phyloP scores from a whole-genome alignment of 2,113 vertebrate species.

The Oreotragus oreotragus region DNA sequence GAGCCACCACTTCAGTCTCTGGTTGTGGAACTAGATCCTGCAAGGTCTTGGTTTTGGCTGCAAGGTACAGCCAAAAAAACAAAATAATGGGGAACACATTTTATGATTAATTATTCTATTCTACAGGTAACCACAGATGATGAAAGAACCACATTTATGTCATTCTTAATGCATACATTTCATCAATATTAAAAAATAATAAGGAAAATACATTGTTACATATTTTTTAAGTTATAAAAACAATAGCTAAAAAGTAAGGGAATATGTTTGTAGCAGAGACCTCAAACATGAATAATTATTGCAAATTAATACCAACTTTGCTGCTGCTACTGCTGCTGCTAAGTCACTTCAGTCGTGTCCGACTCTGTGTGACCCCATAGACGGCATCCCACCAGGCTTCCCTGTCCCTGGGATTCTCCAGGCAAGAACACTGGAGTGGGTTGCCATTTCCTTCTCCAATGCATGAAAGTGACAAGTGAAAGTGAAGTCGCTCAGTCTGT shows the following conservation, averaged over 20 bases:
- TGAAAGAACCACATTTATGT: neutral
- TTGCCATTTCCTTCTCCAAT: no score
- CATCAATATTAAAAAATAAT: neutral
- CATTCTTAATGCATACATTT: neutral
- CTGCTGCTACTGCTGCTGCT: no score
- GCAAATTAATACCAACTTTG: no score
- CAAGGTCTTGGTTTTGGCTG: neutral
- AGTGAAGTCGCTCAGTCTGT: no score
- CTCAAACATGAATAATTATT: neutral
- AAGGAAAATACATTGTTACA: neutral
- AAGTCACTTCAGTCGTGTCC: no score
- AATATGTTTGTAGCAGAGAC: neutral
- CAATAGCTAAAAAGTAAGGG: neutral
- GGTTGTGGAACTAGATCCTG: accelerated
- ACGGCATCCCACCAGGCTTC: no score
- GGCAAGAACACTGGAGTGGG: no score
- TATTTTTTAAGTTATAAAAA: neutral
- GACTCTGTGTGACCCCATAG: no score
- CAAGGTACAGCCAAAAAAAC: neutral
- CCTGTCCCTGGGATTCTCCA: no score
- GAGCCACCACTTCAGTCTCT: neutral
- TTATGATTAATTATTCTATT: neutral
- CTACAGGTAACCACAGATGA: neutral
- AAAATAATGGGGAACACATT: neutral
- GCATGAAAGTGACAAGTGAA: no score